Evolutionary conservation across 1,140 invertebrate genomes (phyloP).

Genomic region (Teleopsis dalmanni): DNA sequence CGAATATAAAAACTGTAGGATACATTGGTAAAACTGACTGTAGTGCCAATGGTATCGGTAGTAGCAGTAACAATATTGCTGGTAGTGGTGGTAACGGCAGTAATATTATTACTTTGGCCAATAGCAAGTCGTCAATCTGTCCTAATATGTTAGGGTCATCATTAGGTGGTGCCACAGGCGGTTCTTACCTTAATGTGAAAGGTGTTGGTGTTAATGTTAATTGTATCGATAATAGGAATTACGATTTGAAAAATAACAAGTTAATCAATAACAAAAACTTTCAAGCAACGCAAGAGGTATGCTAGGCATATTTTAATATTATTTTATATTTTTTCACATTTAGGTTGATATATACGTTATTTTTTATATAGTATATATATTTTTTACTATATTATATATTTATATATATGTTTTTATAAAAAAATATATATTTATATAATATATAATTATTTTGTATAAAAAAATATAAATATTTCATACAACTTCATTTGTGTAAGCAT

Average conservation of each 20-base stretch:
- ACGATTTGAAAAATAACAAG: slow-evolving; percentile 27
- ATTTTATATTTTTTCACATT: background rate
- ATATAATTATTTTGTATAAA: background rate
- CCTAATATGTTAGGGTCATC: slow-evolving; percentile 9
- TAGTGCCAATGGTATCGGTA: slow-evolving; percentile 1
- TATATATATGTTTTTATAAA: background rate
- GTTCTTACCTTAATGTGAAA: slow-evolving; percentile 23
- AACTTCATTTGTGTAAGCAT: background rate
- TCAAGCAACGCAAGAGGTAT: slow-evolving; percentile 26
- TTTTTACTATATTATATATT: background rate
- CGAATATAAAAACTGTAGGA: slow-evolving; percentile 8
- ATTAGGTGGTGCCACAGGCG: slow-evolving; percentile 14
- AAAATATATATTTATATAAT: background rate
- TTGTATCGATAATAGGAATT: slow-evolving; percentile 26
- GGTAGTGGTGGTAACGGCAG: slow-evolving; percentile 1
- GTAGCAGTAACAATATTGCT: slow-evolving; percentile 3
- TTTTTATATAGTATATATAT: background rate
- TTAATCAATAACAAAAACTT: slow-evolving; percentile 23
- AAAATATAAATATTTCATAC: background rate
- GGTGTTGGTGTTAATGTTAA: slow-evolving; percentile 15
- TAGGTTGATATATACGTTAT: background rate
- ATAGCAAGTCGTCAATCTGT: slow-evolving; percentile 13
- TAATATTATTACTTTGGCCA: slow-evolving; percentile 13
- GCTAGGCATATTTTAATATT: background rate
- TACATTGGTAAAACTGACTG: slow-evolving; percentile 15